Conservation (phyloP, 2,797 vertebrate species). For the Agapornis canus region DNA sequence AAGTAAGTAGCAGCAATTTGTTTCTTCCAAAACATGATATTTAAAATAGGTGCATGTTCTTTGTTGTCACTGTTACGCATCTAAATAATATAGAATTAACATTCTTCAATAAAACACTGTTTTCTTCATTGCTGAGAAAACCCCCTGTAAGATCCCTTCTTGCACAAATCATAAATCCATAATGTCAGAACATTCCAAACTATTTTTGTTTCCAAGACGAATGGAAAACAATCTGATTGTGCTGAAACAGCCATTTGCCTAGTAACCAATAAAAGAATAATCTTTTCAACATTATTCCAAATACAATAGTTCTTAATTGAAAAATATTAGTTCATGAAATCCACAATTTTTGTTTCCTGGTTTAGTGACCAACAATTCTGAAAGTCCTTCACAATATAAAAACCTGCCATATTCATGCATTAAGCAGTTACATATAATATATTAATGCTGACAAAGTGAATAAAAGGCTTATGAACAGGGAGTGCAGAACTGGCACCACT, state of each 20-base stretch:
- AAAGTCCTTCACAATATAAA: slow-evolving; percentile 30
- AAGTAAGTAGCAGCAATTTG: slow-evolving; percentile 79
- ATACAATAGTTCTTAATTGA: not conserved
- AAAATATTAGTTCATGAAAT: not conserved
- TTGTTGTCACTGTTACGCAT: not conserved
- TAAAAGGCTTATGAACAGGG: slow-evolving; percentile 67
- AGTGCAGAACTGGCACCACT: not conserved
- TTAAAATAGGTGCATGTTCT: slow-evolving; percentile 36
- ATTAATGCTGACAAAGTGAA: slow-evolving; percentile 19
- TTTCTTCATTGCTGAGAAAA: not conserved
- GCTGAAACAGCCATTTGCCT: not conserved
- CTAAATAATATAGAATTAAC: slow-evolving; percentile 34
- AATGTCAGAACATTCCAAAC: not conserved
- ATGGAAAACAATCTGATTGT: not conserved
- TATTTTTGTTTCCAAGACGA: not conserved
- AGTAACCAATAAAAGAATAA: not conserved
- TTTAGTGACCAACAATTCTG: not conserved
- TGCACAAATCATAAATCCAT: not conserved
- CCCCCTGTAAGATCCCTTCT: not conserved
- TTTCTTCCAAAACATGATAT: slow-evolving; percentile 62
- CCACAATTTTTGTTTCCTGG: not conserved
- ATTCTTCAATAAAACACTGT: slow-evolving; percentile 18
- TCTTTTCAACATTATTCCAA: not conserved
- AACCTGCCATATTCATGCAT: not conserved
- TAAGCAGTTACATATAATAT: slow-evolving; percentile 13